phyloP scores from a whole-genome alignment of 1,140 invertebrate genomes.

The Drosophila melanogaster region DNA sequence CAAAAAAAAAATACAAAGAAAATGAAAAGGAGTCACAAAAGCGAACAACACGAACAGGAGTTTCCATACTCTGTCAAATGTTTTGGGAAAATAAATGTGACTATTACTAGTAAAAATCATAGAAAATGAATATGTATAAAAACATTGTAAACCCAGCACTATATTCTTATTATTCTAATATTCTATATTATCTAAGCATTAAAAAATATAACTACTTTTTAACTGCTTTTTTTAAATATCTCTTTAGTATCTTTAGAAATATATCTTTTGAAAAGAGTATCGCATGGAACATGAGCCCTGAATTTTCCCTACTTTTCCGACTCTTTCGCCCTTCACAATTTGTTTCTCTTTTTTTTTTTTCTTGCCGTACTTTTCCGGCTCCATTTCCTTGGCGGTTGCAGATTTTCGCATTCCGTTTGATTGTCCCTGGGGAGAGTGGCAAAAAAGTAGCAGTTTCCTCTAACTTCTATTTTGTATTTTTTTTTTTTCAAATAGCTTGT shows the following conservation, averaged over 20 bases:
- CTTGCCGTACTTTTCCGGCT: constrained; percentile 20
- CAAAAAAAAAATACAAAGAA: constrained; percentile 12
- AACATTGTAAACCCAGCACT: background rate
- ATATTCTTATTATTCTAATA: too few relatives aligned
- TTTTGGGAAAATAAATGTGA: too few relatives aligned
- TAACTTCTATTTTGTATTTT: background rate
- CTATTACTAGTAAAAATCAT: too few relatives aligned
- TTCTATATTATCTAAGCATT: too few relatives aligned
- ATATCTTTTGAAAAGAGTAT: background rate
- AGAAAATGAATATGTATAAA: too few relatives aligned
- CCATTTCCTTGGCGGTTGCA: constrained; percentile 18
- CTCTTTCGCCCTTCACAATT: constrained; percentile 21
- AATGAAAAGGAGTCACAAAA: constrained; percentile 5
- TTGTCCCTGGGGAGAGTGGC: constrained; percentile 25
- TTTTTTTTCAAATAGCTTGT: background rate
- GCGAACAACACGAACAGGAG: background rate
- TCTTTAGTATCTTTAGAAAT: too few relatives aligned
- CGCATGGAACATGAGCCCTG: constrained; percentile 30
- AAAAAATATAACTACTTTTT: too few relatives aligned
- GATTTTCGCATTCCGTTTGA: constrained; percentile 66
- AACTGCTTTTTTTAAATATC: too few relatives aligned
- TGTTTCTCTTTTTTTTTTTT: background rate
- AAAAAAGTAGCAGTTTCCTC: constrained; percentile 9
- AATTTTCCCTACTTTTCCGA: constrained; percentile 15
- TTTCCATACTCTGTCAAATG: background rate